These are phyloP conservation scores for Stramonita haemastoma DNA, from an alignment of 2,888 invertebrate species.

Conservation along the genomic window DNA sequence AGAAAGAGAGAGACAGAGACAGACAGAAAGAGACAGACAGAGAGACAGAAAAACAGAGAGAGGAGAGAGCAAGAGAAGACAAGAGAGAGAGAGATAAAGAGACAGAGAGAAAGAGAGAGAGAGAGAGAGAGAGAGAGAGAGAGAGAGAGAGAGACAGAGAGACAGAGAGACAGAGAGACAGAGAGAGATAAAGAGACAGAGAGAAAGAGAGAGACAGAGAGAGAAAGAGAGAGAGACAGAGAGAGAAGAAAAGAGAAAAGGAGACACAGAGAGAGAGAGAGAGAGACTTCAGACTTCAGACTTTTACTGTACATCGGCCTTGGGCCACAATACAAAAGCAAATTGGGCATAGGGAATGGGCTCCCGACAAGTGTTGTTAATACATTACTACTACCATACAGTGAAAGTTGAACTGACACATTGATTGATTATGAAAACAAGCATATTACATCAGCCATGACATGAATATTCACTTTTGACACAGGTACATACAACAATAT, in stretches of 20 bases:
- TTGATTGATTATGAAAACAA: too few species aligned
- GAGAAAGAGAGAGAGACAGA: neutral
- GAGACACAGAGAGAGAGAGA: neutral
- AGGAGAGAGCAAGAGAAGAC: neutral
- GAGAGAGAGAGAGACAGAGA: neutral
- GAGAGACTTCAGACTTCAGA: too few species aligned
- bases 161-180: neutral
- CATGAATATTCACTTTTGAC: too few species aligned
- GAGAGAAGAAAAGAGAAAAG: neutral
- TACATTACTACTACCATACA: too few species aligned
- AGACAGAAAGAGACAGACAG: neutral
- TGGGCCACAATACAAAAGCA: too few species aligned
- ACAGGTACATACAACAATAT: too few species aligned
- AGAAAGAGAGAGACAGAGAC: neutral
- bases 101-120: neutral
- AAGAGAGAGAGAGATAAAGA: too few species aligned
- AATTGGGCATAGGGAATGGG: too few species aligned
- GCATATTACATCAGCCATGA: too few species aligned
- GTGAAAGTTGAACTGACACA: too few species aligned
- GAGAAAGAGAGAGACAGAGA: neutral
- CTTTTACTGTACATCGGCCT: too few species aligned
- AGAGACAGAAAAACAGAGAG: neutral
- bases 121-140: neutral
- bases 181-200: neutral
- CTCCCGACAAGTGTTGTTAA: too few species aligned